These are phyloP conservation scores for Echinarachnius parma DNA, from an alignment of 53 echinoderm and acorn worm species.

Conservation along the genomic window DNA sequence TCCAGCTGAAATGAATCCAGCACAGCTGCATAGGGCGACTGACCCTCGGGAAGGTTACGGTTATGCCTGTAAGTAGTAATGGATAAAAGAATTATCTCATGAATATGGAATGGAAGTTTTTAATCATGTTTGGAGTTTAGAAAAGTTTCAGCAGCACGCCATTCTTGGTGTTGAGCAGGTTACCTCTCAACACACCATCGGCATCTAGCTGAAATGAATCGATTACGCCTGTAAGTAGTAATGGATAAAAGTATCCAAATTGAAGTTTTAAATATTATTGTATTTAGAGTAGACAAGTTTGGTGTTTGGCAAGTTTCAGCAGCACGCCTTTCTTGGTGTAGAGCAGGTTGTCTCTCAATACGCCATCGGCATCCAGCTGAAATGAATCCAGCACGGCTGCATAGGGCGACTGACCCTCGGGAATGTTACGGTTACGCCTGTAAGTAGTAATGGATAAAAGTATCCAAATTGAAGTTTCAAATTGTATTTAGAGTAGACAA, in stretches of 20 bases:
- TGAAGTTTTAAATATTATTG: not conserved
- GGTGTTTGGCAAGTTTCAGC: conserved; percentile 42
- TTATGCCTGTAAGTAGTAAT: conserved; percentile 92
- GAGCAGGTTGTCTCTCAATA: conserved; percentile 58
- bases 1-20: conserved; percentile 65
- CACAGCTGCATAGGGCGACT: conserved; percentile 76
- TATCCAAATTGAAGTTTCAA: too few relatives aligned
- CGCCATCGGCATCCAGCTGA: conserved; percentile 51
- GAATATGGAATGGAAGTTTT: not conserved
- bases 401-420: conserved; percentile 74
- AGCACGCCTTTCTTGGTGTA: conserved; percentile 68
- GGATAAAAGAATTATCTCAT: too few relatives aligned
- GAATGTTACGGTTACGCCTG: conserved; percentile 79
- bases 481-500: too few relatives aligned
- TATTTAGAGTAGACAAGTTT: too few relatives aligned
- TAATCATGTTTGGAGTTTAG: not conserved
- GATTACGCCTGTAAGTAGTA: conserved; percentile 66
- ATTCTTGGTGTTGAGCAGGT: conserved; percentile 72
- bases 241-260: too few relatives aligned
- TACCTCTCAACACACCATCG: conserved; percentile 62
- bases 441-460: too few relatives aligned
- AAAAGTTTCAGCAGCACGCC: conserved; percentile 54
- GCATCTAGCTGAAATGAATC: conserved; percentile 53
- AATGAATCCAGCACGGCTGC: conserved; percentile 72
- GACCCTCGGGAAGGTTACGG: conserved; percentile 57